phyloP scores from a whole-genome alignment of 2,888 invertebrate species.

The Orthosia gracilis region DNA sequence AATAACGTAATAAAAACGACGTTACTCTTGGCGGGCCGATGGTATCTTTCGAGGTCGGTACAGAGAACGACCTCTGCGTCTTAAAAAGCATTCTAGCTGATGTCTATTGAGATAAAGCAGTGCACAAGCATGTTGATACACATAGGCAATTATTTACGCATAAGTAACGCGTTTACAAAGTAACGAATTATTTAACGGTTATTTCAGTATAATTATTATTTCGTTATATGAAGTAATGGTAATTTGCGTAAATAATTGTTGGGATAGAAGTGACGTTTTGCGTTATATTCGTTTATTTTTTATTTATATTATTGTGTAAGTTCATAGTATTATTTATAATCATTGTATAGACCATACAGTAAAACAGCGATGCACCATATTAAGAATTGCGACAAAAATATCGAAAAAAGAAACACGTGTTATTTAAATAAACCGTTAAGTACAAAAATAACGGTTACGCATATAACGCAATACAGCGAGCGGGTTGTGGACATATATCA shows the following conservation, averaged over 20 bases:
- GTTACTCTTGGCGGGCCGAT: conserved; percentile 89
- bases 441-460: conserved; percentile 58
- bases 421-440: not conserved
- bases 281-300: conserved; percentile 53
- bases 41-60: conserved; percentile 96
- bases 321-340: not conserved
- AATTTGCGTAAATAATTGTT: conserved; percentile 52
- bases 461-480: conserved; percentile 70
- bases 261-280: conserved; percentile 41
- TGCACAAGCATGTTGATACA: conserved; percentile 72
- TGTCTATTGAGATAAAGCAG: conserved; percentile 80
- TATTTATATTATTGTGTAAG: not conserved
- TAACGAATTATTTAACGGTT: conserved; percentile 4
- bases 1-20: conserved; percentile 36
- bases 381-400: not conserved
- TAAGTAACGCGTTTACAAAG: conserved; percentile 23
- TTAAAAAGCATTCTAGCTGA: conserved; percentile 96
- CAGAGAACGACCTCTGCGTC: conserved; percentile 98
- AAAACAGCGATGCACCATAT: too few relatives aligned
- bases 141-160: conserved; percentile 63
- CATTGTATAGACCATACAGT: not conserved
- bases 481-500: conserved; percentile 76
- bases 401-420: not conserved
- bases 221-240: not conserved
- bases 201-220: not conserved